Base-by-base conservation (phyloP, 1,140 invertebrate genomes). In the Caenorhabditis remanei region DNA sequence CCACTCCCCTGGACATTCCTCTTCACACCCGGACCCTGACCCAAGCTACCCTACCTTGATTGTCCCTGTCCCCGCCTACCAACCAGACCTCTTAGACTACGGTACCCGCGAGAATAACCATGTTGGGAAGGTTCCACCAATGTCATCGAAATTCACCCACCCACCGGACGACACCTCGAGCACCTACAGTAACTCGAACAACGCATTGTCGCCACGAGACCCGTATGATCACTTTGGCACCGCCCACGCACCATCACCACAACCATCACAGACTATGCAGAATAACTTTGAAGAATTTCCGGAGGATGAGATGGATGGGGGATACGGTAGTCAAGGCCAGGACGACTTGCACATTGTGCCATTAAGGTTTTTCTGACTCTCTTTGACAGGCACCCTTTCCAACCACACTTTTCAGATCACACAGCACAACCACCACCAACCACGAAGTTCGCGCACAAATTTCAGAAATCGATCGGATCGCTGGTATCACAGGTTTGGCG, bases 391-490 rank as follows among this genome's bases (percentile, higher is more conserved):
- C 56, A 58, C 56, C 56, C 21, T 21, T 58, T 58, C 21, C 21
- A 63, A 9, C 61, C 24, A 8, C n/a, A 32, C 61, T 11, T 79
- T 79, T 79, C 71, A 79, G 71, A 79, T 24, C 32, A n/a, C 71
- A 79, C 46, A 53, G 71, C 71, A 79, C 71, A n/a, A 53, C 71
- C 14, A n/a, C 46, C 71, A 79, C 71, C 32, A 79, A 79, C 43
- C 50, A 46, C 8, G 21, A 50, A 79, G 71, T 50, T 41, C 32
- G 71, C 24, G 71, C 71, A 79, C 71, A 79, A 79, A 79, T 79
- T 79, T 79, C 71, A 79, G 71, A 79, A 53, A 79, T 79, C 46
- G 71, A 79, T 79, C 43, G 71, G 46, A 79, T 79, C 24, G 71
- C 46, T 32, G 71, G 71, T 79, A 46, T 32, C 3, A 3, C 14